A percentile compares a stretch with the other conserved stretches of the same genome.
Conservation (phyloP, 2,797 vertebrate genomes). For the Schizopygopsis pylzovi region DNA sequence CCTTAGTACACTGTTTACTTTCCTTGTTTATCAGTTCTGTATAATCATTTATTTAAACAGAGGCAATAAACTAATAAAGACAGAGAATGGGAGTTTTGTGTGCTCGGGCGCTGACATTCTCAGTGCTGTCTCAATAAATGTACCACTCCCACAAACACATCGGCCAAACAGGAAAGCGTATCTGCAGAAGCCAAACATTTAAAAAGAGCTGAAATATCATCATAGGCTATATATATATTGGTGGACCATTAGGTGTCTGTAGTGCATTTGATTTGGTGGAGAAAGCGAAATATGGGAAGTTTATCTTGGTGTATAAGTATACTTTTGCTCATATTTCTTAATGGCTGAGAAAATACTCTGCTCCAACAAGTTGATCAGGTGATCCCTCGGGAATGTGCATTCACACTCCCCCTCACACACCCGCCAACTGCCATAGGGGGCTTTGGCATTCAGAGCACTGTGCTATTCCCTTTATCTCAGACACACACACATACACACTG, state of each 20-base stretch:
- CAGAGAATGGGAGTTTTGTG: neutral
- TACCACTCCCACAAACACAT: neutral
- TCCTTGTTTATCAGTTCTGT: neutral
- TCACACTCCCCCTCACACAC: neutral
- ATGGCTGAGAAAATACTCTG: conserved; percentile 9
- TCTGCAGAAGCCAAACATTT: neutral
- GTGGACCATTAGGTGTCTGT: neutral
- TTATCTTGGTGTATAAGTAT: neutral
- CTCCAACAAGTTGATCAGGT: conserved; percentile 39
- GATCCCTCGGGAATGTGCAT: conserved; percentile 16
- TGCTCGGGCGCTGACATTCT: neutral
- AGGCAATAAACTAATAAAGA: neutral
- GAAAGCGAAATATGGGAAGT: neutral
- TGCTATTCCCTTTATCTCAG: conserved; percentile 16
- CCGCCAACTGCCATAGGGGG: neutral
- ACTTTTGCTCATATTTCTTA: neutral
- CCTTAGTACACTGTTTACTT: neutral
- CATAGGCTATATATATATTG: neutral
- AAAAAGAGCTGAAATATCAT: neutral
- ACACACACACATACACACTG: conserved; percentile 4
- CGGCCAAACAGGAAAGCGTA: neutral
- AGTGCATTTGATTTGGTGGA: neutral
- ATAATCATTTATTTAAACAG: neutral
- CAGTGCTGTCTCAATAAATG: neutral
- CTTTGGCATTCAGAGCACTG: neutral